These are phyloP conservation scores for Neolamprologus sp. DNA, from an alignment of 2,113 vertebrate genomes.

Conservation along the genomic window DNA sequence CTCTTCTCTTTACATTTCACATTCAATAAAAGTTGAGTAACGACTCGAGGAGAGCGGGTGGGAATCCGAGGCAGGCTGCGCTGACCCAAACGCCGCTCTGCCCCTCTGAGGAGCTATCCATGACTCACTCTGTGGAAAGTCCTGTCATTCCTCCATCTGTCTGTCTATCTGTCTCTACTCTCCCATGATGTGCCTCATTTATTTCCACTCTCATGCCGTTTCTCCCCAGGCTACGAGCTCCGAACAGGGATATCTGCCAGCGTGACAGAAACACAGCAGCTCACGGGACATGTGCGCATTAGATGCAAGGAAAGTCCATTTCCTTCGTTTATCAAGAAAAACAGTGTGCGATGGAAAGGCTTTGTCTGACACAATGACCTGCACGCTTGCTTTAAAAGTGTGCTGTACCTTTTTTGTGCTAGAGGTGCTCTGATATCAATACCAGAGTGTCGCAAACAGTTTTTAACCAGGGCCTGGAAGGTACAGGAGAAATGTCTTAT, in stretches of 20 bases:
- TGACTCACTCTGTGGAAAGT: constrained; percentile 57
- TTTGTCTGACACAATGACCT: not conserved
- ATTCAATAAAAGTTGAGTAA: constrained; percentile 62
- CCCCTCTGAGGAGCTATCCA: constrained; percentile 38
- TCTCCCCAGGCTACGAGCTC: not conserved
- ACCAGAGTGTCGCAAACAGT: not conserved
- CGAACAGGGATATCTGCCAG: constrained; percentile 8
- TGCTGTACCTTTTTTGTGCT: not conserved
- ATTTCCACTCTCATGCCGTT: not conserved
- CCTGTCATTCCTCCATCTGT: constrained; percentile 29
- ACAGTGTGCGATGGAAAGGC: not conserved
- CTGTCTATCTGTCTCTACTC: not conserved
- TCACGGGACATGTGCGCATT: constrained; percentile 10
- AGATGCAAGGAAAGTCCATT: constrained; percentile 32
- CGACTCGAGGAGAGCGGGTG: constrained; percentile 26
- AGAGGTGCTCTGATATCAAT: not conserved
- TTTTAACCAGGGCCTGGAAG: not conserved
- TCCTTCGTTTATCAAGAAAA: constrained; percentile 30
- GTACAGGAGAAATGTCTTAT: not conserved
- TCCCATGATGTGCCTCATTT: constrained; percentile 2
- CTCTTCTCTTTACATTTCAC: constrained; percentile 17
- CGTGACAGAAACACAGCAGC: not conserved
- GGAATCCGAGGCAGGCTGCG: constrained; percentile 2
- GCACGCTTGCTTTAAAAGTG: not conserved
- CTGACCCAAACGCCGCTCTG: not conserved